Evolutionary conservation across 2,797 vertebrate species (phyloP), one percentile per base, ranked within the genome.

Genomic region (Calcarius lapponicus): DNA sequence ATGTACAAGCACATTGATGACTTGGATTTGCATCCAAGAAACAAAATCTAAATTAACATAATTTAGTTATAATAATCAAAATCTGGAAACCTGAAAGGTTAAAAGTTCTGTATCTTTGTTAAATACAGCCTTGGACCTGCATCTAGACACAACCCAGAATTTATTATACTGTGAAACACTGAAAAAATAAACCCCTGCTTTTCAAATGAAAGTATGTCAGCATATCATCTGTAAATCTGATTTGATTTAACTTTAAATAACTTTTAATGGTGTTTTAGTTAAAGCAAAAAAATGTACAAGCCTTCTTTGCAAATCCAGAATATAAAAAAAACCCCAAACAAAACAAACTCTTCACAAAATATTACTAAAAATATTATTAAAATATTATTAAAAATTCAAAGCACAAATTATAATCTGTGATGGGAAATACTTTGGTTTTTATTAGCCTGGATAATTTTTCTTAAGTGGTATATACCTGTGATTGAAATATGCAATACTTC

Each of bases 61-160:
- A 76, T 58, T 60, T 93, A 86, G 54, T 67, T 1, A 9, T 67
- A 71, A 96, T 86, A 90, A 75, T 90, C 62, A 88, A 93, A 95
- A 92, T 87, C 43, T 80, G 79, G 50, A 85, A 88, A 48, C 14
- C 43, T 13, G 53, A 93, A 94, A 95, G 92, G 80, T 95, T 96
- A 94, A 94, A 96, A 96, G 91, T 97, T 97, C 92, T 96, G 21
- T 32, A 81, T 69, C 84, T 97, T 96, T 84, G 71, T 95, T 95
- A 97, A 96, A 93, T 3, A 24, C 71, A 90, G 34, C 67, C 45
- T 84, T 91, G 69, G 92, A 91, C 65, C 34, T 15, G 6, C n/a
- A 78, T 42, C 45, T 86, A 95, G 78, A 86, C 56, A 80, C 50
- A 91, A 62, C 6, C 11, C 43, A 90, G 74, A 95, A 96, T 96